Percentiles rank a stretch among this genome's conserved stretches.
phyloP scores from a whole-genome alignment of 2,797 vertebrate species.

The Carcharodon carcharias region DNA sequence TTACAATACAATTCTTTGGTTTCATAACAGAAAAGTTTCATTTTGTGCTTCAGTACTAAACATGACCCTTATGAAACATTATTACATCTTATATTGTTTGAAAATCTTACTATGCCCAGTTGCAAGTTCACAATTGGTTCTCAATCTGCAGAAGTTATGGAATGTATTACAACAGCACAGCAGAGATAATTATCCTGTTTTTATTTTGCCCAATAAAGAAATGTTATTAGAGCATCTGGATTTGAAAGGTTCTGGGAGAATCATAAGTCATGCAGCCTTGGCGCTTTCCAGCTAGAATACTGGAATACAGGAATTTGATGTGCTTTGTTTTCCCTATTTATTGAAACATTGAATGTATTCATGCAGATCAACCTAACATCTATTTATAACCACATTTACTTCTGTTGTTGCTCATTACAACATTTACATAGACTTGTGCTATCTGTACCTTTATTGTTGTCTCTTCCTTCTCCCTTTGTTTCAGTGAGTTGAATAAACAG shows the following conservation, averaged over 20 bases:
- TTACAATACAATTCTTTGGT: not conserved
- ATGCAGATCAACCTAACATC: not conserved
- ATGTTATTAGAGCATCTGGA: not conserved
- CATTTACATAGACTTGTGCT: not conserved
- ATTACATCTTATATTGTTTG: not conserved
- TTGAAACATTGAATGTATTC: not conserved
- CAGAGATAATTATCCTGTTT: conserved; percentile 6
- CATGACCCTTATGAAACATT: not conserved
- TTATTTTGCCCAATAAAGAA: not conserved
- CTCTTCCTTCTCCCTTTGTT: not conserved
- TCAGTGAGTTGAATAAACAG: not conserved
- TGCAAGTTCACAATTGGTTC: not conserved
- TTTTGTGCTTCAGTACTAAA: not conserved
- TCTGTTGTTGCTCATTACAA: not conserved
- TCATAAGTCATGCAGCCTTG: not conserved
- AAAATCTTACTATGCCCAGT: not conserved
- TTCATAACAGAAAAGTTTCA: not conserved
- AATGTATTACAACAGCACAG: not conserved
- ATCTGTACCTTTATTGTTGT: not conserved
- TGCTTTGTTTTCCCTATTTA: not conserved
- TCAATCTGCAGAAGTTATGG: not conserved
- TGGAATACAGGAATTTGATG: not conserved
- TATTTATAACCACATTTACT: not conserved
- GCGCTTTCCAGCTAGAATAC: not conserved
- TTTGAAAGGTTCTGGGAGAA: not conserved